phyloP scores from a whole-genome alignment of 92 coral and sea anemone genomes.

The Epizoanthus rinbou region DNA sequence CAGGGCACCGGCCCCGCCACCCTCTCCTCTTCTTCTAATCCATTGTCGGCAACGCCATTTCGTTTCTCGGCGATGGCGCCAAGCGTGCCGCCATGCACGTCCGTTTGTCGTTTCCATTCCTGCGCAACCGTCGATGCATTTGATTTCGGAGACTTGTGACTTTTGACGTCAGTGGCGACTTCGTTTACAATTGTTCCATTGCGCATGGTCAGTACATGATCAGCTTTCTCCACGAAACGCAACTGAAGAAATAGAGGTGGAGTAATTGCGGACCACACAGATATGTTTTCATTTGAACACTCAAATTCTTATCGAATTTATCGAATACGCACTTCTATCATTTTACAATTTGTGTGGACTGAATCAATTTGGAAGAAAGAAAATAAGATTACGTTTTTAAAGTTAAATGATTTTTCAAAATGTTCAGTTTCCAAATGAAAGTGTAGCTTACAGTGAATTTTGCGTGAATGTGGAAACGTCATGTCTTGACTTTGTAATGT shows the following conservation, averaged over 20 bases:
- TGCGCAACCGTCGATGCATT: constrained; percentile 1
- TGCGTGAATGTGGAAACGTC: too few species aligned
- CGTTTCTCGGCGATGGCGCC: constrained; percentile 1
- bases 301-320: too few species aligned
- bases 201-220: constrained; percentile 90
- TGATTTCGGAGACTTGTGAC: constrained; percentile 35
- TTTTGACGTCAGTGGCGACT: constrained; percentile 64
- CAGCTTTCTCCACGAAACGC: constrained; percentile 85
- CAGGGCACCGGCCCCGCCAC: constrained; percentile 60
- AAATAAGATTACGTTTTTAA: too few species aligned
- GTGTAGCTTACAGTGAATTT: too few species aligned
- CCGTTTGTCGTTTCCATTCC: constrained; percentile 20
- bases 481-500: too few species aligned
- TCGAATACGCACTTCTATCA: too few species aligned
- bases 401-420: too few species aligned
- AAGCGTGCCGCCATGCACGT: background rate
- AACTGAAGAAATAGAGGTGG: constrained; percentile 31
- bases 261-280: too few species aligned
- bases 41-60: constrained; percentile 32
- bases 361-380: too few species aligned
- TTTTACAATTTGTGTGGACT: too few species aligned
- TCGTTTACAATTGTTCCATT: constrained; percentile 85
- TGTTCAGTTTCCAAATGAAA: too few species aligned
- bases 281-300: too few species aligned
- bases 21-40: constrained; percentile 65